phyloP scores from a whole-genome alignment of 2,888 invertebrate genomes.

The Tachina lurida region DNA sequence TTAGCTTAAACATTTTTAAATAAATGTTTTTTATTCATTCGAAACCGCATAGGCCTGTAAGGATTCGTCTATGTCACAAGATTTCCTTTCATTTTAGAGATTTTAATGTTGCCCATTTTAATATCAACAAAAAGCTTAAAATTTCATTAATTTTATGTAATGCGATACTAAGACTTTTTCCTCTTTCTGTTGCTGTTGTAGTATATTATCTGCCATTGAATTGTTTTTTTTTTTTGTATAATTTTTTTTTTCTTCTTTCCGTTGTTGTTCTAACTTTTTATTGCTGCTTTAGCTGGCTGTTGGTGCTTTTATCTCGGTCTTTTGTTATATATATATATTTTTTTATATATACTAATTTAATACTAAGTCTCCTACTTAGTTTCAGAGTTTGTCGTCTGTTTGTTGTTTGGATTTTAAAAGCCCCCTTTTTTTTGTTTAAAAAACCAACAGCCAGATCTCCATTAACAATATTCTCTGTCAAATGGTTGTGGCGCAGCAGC shows the following conservation, averaged over 20 bases:
- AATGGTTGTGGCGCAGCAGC: background rate
- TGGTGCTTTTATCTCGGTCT: slow-evolving; percentile 16
- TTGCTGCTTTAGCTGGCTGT: background rate
- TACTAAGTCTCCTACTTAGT: slow-evolving; percentile 37
- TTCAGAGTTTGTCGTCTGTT: slow-evolving; percentile 23
- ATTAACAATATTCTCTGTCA: slow-evolving; percentile 29
- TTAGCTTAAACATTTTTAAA: background rate
- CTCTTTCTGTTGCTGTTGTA: background rate
- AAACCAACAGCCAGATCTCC: slow-evolving; percentile 25
- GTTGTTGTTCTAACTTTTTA: slow-evolving; percentile 8
- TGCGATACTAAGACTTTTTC: slow-evolving; percentile 34
- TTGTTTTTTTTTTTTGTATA: background rate
- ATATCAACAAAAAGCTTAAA: slow-evolving; percentile 52
- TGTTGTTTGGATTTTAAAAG: slow-evolving; percentile 28
- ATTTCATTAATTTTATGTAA: slow-evolving; percentile 63
- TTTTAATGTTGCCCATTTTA: slow-evolving; percentile 32
- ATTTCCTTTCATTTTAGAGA: slow-evolving; percentile 23
- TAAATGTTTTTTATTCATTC: background rate
- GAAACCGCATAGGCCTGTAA: background rate
- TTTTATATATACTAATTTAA: slow-evolving; percentile 40
- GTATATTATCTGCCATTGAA: background rate
- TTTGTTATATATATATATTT: background rate
- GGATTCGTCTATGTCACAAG: background rate
- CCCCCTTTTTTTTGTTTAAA: background rate
- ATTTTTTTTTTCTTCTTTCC: background rate